Percentiles rank a stretch among this genome's conserved stretches.
Conservation (phyloP, 2,888 invertebrate species). For the Cacoxenus indagator region DNA sequence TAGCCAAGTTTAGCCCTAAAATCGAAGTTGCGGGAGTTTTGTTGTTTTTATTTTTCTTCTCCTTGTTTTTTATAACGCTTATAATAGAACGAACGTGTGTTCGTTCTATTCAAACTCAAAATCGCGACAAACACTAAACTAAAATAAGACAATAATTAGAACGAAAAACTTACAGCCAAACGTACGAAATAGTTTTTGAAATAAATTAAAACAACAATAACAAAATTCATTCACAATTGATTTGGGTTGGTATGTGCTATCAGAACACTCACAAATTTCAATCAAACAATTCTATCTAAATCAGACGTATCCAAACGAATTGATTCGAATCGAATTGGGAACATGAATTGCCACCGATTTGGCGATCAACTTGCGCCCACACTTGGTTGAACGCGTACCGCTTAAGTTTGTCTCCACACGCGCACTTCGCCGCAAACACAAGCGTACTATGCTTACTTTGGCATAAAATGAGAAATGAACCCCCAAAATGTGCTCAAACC, state of each 20-base stretch:
- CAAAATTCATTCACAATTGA: background rate
- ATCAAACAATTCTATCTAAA: background rate
- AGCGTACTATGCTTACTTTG: slow-evolving; percentile 45
- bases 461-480: slow-evolving; percentile 32
- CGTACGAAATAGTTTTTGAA: too few relatives aligned
- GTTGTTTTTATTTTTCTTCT: too few relatives aligned
- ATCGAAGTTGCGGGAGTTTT: too few relatives aligned
- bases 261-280: background rate
- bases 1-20: too few relatives aligned
- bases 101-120: too few relatives aligned
- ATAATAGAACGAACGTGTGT: too few relatives aligned
- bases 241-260: background rate
- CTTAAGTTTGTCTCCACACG: slow-evolving; percentile 35
- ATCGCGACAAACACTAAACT: too few relatives aligned
- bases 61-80: too few relatives aligned
- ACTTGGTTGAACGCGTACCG: slow-evolving; percentile 34
- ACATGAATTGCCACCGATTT: too few relatives aligned
- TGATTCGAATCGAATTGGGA: background rate
- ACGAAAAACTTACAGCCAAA: too few relatives aligned
- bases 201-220: too few relatives aligned
- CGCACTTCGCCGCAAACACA: slow-evolving; percentile 53
- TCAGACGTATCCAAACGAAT: background rate
- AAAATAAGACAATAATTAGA: too few relatives aligned
- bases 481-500: slow-evolving; percentile 31
- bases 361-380: slow-evolving; percentile 28